Conservation (phyloP, 2,797 vertebrate species). For the Novumbra hubbsi region DNA sequence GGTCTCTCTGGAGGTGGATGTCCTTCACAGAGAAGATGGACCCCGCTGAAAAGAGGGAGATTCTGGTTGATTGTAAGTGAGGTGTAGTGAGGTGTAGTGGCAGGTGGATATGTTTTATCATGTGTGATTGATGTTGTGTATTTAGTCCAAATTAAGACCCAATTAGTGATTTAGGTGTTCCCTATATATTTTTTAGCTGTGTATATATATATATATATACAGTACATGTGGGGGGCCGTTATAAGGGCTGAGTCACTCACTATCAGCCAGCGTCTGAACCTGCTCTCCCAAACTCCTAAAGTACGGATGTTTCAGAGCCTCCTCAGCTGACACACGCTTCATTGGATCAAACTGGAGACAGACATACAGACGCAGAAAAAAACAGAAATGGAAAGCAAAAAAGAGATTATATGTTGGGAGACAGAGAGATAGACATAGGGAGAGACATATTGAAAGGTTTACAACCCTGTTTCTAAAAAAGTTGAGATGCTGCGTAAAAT, state of each 20-base stretch:
- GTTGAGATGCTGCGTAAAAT: too few relatives aligned
- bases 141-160: too few relatives aligned
- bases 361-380: not conserved
- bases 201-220: too few relatives aligned
- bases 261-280: constrained; percentile 74
- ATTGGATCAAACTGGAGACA: constrained; percentile 74
- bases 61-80: not conserved
- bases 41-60: constrained; percentile 62
- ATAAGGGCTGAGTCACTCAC: constrained; percentile 57
- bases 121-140: not conserved
- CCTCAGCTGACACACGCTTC: constrained; percentile 74
- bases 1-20: constrained; percentile 77
- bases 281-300: constrained; percentile 75
- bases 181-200: too few relatives aligned
- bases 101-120: not conserved
- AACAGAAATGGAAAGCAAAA: not conserved
- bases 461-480: too few relatives aligned
- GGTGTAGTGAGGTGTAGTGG: too few relatives aligned
- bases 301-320: constrained; percentile 70
- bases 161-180: too few relatives aligned
- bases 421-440: not conserved
- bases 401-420: not conserved
- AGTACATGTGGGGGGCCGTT: constrained; percentile 5
- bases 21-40: constrained; percentile 80
- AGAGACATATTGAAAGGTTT: too few relatives aligned